Evolutionary conservation across 2,113 vertebrate genomes (phyloP).

Genomic region (Mastomys coucha): DNA sequence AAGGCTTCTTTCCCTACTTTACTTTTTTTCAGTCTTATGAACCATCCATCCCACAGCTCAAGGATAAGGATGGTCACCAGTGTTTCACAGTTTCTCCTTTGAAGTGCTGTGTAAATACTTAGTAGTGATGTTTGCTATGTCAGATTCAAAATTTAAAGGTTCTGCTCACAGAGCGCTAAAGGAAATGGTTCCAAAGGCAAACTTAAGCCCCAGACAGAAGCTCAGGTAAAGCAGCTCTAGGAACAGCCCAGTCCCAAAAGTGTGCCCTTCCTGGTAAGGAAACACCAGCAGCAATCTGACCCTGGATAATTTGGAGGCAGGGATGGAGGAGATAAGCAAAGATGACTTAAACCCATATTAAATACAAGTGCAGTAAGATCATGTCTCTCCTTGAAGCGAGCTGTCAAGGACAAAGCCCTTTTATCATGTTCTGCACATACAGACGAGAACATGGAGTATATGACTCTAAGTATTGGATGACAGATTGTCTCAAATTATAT

Average conservation of each 20-base stretch:
- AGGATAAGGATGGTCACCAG: neutral
- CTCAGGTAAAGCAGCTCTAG: too few species aligned
- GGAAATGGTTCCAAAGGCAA: neutral
- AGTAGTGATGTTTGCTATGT: neutral
- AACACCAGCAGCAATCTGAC: neutral
- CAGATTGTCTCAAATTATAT: neutral
- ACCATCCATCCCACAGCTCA: too few species aligned
- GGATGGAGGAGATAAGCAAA: neutral
- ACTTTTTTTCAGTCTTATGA: neutral
- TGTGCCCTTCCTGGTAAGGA: too few species aligned
- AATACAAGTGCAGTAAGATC: neutral
- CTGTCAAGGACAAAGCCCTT: neutral
- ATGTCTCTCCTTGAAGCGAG: neutral
- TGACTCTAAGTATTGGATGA: neutral
- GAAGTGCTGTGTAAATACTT: neutral
- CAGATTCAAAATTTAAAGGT: neutral
- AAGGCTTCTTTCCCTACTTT: neutral
- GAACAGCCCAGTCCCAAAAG: too few species aligned
- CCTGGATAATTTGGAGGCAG: neutral
- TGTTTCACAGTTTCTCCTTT: neutral
- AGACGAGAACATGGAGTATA: neutral
- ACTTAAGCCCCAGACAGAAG: neutral
- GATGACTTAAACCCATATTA: neutral
- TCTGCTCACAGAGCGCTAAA: neutral
- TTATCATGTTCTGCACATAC: neutral